Evolutionary conservation across 2,888 invertebrate genomes (phyloP), one percentile per base, ranked within the genome.

Genomic region (Drosophila setosimentum): DNA sequence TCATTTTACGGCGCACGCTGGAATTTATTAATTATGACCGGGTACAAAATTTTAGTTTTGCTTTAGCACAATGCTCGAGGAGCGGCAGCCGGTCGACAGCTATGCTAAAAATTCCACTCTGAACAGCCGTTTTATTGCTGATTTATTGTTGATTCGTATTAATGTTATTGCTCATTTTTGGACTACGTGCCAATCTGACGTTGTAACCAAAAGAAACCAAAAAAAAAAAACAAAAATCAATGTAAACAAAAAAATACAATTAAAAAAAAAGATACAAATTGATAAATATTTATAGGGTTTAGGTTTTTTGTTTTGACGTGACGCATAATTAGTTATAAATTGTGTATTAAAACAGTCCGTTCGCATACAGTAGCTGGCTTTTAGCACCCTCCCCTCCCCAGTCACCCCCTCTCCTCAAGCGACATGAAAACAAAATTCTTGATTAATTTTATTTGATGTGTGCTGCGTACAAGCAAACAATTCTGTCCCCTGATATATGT

Each of bases 11-110:
- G 86, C 86, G 86, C 82, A 87, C 86, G 86, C 86, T 86, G 86
- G 86, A 87, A 87, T 87, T 87, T 87, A 86, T 87, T 82, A 87
- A 86, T 83, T 87, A 86, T 85, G 77, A 71, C 64, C 75, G 71
- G 65, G 72, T 68, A 73, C 70, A 76, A 63, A 49, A 65, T 73
- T 54, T 76, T 54, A 35, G 57, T 42, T 30, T 49, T 30, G 45
- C 57, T n/a, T 48, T 30, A 62, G 74, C 64, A 69, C 49, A 66
- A 50, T 24, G 30, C 37, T 37, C 16, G 24, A n/a, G 63, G 45
- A 11, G 27, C 27, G 54, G 35, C 60, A 49, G 35, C 13, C 72
- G 48, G 48, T 62, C 61, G 30, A 64, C 69, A 74, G 62, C 80
- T 76, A 73, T 82, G 80, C 70, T 78, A 82, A 82, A 86, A 83